Conservation (phyloP, 2,888 invertebrate genomes). For the Cyclophora punctaria region DNA sequence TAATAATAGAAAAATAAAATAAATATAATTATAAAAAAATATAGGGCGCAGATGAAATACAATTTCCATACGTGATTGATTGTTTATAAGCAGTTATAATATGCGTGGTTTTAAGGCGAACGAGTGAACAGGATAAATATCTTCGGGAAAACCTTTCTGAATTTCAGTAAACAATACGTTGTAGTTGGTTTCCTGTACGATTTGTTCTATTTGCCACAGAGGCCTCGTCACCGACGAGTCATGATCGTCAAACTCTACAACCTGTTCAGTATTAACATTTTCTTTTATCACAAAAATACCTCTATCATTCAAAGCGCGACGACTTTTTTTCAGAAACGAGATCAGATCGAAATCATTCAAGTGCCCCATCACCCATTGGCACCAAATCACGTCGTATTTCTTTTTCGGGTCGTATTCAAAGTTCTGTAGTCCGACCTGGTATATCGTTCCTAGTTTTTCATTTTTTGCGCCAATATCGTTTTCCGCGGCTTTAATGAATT, state of each 20-base stretch:
- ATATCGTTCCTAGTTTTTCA: conserved; percentile 79
- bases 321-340: conserved; percentile 79
- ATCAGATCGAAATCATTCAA: conserved; percentile 89
- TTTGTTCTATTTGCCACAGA: conserved; percentile 70
- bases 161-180: conserved; percentile 79
- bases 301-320: conserved; percentile 46
- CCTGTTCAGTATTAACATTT: conserved; percentile 82
- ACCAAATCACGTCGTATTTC: conserved; percentile 95
- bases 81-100: too few species aligned
- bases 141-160: conserved; percentile 90
- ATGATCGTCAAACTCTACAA: conserved; percentile 81
- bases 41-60: too few species aligned
- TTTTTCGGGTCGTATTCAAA: conserved; percentile 86
- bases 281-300: conserved; percentile 69
- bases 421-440: conserved; percentile 85
- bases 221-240: conserved; percentile 95
- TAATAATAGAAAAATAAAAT: too few species aligned
- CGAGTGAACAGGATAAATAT: conserved; percentile 90
- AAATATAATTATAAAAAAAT: too few species aligned
- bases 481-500: conserved; percentile 85
- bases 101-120: conserved; percentile 79
- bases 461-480: conserved; percentile 52
- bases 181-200: conserved; percentile 83
- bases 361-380: conserved; percentile 96
- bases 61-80: too few species aligned